Base-by-base conservation (phyloP, 2,888 invertebrate genomes). In the Protodeltote pygarga region DNA sequence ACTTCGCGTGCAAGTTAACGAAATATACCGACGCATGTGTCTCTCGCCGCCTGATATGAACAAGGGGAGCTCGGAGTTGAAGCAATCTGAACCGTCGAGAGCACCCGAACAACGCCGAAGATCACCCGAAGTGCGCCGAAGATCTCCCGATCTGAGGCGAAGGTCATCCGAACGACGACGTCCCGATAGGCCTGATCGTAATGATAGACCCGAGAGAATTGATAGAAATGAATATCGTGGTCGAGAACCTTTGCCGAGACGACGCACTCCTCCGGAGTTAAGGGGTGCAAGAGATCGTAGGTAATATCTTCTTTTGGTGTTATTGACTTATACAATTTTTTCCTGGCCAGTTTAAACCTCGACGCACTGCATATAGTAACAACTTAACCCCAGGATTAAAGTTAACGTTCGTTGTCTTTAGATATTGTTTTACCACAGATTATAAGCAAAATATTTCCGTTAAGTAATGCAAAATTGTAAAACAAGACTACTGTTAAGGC, bases 1-100 rank as follows among this genome's bases (percentile, higher is more conserved):
- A 68, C 75, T 96, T 3, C 93, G 94, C 41, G 85, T 89, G 9
- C 93, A 94, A 46, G 94, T 96, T 58, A 93, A 93, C 38, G 96
- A 96, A 58, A 92, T 97, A 5, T 94, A 95, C 67, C 93, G 94
- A 87, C 94, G 81, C 77, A 92, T 71, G 93, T 93, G 73, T 65
- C 93, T 69, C 79, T 70, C 87, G n/a, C 83, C 86, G 35, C 83
- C 87, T 0, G 75, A 73, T 16, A 32, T 68, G 52, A 83, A 78
- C 27, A 58, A 37, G 9, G 37, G 38, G 1, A 9, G 6, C 8
- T 48, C 58, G 14, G 25, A 39, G 3, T 29, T 46, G 2, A 27
- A 51, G 2, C 51, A 63, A 1, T 50, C 58, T 0, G 65, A 65
- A 1, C 8, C 35, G 40, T 34, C 62, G 69, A 2, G 57, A 70